These are phyloP conservation scores for Anabas testudineus DNA, from an alignment of 2,797 vertebrate species.

Conservation along the genomic window DNA sequence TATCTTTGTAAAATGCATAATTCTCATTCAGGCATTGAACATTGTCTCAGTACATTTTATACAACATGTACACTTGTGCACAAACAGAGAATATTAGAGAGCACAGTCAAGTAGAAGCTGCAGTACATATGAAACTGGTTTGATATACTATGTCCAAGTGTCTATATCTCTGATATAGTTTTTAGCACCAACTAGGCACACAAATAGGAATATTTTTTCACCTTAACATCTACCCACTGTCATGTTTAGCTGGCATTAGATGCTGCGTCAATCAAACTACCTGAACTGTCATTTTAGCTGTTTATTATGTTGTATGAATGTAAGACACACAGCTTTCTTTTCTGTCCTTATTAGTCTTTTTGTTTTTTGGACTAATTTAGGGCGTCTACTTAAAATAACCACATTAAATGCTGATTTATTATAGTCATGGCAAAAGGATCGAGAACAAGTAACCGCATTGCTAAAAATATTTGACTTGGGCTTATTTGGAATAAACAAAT, in stretches of 20 bases:
- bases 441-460: neutral
- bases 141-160: no score
- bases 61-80: no score
- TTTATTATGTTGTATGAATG: neutral
- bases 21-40: neutral
- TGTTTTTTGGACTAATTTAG: neutral
- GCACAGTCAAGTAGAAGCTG: conserved; percentile 7
- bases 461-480: neutral
- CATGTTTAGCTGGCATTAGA: conserved; percentile 36
- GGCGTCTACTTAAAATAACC: no score
- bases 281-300: conserved; percentile 10
- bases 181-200: conserved; percentile 27
- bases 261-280: conserved; percentile 46
- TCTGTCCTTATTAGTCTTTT: conserved; percentile 1
- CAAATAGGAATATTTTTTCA: conserved; percentile 50
- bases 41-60: conserved; percentile 8
- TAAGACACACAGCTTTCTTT: neutral
- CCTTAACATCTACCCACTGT: conserved; percentile 55
- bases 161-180: conserved; percentile 35
- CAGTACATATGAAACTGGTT: neutral
- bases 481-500: conserved; percentile 1
- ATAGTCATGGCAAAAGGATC: neutral
- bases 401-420: neutral
- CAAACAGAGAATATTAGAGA: no score
- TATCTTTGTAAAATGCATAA: neutral